phyloP scores from a whole-genome alignment of 1,140 invertebrate genomes.

The Zaprionus gabonicus region DNA sequence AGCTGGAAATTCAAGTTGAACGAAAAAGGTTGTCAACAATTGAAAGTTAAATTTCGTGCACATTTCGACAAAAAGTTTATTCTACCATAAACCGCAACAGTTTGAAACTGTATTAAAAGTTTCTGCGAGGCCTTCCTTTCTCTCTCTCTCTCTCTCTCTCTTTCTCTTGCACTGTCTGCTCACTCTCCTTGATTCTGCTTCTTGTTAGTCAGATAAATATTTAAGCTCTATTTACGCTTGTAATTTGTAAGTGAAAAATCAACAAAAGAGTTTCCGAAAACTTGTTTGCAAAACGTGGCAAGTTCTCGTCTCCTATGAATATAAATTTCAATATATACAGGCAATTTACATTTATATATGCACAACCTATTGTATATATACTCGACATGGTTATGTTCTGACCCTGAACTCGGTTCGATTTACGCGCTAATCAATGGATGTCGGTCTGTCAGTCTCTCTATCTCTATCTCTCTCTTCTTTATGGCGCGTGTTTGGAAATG shows the following conservation, averaged over 20 bases:
- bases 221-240: conserved; percentile 43
- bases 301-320: conserved; percentile 30
- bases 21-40: conserved; percentile 3
- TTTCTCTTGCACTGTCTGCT: neutral
- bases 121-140: neutral
- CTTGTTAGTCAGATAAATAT: conserved; percentile 16
- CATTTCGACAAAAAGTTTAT: conserved; percentile 11
- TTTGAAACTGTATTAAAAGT: conserved; percentile 20
- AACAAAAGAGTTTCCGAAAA: conserved; percentile 56
- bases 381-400: conserved; percentile 20
- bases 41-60: conserved; percentile 22
- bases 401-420: conserved; percentile 67
- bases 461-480: neutral
- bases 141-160: neutral
- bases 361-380: conserved; percentile 8
- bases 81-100: conserved; percentile 17
- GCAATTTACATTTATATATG: conserved; percentile 11
- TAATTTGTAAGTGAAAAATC: conserved; percentile 58
- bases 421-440: conserved; percentile 70
- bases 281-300: conserved; percentile 30
- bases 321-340: conserved; percentile 39
- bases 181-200: neutral
- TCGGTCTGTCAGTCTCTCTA: neutral
- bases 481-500: neutral
- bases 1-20: neutral